Conservation (phyloP, 1,140 invertebrate genomes). For the Nasonia vitripennis region DNA sequence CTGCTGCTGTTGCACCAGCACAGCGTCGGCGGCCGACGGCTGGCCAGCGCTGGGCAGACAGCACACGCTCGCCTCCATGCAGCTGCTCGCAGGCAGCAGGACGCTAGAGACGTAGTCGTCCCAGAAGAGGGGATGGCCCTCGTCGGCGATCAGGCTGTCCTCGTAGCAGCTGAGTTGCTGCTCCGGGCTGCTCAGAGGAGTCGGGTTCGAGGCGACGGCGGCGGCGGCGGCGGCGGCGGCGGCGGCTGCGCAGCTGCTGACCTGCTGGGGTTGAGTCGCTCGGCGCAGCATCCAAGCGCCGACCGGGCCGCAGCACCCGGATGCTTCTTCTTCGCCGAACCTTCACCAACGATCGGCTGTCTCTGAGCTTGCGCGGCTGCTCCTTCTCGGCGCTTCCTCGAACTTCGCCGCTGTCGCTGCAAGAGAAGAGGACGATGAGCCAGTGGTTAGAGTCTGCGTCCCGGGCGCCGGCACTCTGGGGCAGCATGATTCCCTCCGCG, state of each 20-base stretch:
- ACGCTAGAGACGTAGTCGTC: background rate
- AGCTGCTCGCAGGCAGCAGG: slow-evolving; percentile 63
- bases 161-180: slow-evolving; percentile 61
- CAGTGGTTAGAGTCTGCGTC: background rate
- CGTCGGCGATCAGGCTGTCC: slow-evolving; percentile 55
- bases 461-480: slow-evolving; percentile 1
- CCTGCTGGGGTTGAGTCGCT: slow-evolving; percentile 55
- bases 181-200: slow-evolving; percentile 56
- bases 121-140: slow-evolving; percentile 50
- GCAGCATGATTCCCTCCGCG: slow-evolving; percentile 31
- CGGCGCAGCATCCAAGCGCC: slow-evolving; percentile 70
- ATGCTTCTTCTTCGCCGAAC: background rate
- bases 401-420: background rate
- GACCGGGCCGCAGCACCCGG: slow-evolving; percentile 48
- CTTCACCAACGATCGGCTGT: background rate
- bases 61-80: slow-evolving; percentile 74
- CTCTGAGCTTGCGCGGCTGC: background rate
- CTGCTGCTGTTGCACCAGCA: background rate
- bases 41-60: slow-evolving; percentile 60
- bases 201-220: background rate
- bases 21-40: slow-evolving; percentile 5
- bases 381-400: background rate
- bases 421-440: background rate
- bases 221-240: too few relatives aligned
- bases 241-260: background rate